Conservation (phyloP, 2,113 vertebrate species). For the Macrotis lagotis region DNA sequence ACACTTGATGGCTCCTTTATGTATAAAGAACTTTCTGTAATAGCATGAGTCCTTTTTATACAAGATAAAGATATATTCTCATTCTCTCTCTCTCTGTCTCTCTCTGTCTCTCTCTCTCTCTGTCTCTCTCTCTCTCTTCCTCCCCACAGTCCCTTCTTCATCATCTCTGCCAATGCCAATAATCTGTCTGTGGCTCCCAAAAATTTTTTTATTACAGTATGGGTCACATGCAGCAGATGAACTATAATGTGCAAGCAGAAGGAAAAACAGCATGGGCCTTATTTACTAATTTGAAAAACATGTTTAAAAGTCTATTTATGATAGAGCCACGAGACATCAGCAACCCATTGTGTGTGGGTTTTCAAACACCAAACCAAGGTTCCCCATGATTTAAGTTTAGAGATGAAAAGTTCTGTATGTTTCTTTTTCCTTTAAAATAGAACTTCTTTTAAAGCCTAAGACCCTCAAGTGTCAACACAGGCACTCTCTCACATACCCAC, state of each 20-base stretch:
- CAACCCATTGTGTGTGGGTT: slow-evolving; percentile 30
- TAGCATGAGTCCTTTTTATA: not conserved
- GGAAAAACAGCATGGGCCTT: slow-evolving; percentile 34
- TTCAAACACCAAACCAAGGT: slow-evolving; percentile 47
- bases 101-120: too few relatives aligned
- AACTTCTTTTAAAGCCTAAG: slow-evolving; percentile 49
- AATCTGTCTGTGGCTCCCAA: not conserved
- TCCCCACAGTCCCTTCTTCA: not conserved
- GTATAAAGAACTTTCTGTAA: slow-evolving; percentile 6
- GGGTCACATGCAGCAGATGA: not conserved
- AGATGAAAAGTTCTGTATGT: slow-evolving; percentile 34
- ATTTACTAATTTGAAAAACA: slow-evolving; percentile 45
- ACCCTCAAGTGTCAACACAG: slow-evolving; percentile 14
- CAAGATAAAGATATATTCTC: not conserved
- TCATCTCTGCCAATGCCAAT: not conserved
- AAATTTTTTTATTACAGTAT: slow-evolving; percentile 5
- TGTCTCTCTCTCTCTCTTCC: too few relatives aligned
- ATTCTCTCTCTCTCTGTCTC: not conserved
- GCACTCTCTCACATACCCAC: not conserved
- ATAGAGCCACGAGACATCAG: slow-evolving; percentile 48
- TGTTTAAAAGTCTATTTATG: slow-evolving; percentile 47
- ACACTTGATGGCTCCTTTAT: not conserved
- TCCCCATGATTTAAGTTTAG: slow-evolving; percentile 30
- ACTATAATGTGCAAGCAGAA: slow-evolving; percentile 39
- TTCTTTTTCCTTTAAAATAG: not conserved